phyloP scores from a whole-genome alignment of 2,113 vertebrate species.

The Amia ocellicauda region DNA sequence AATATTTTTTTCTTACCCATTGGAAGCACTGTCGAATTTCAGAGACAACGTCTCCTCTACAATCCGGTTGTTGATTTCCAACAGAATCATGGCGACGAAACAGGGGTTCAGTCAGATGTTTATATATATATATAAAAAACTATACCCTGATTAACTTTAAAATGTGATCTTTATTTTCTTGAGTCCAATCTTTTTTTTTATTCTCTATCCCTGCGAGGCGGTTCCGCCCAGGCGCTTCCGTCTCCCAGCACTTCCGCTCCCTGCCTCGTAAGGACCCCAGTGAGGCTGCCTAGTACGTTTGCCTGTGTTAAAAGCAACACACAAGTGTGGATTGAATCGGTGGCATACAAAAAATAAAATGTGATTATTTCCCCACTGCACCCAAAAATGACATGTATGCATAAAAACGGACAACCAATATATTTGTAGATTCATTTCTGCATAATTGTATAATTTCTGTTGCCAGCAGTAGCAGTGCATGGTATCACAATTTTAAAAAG shows the following conservation, averaged over 20 bases:
- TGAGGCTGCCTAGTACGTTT: conserved; percentile 4
- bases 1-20: conserved; percentile 87
- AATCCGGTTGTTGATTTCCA: conserved; percentile 97
- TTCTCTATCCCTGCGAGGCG: conserved; percentile 3
- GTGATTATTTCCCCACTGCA: too few relatives aligned
- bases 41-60: conserved; percentile 90
- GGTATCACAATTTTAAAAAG: too few relatives aligned
- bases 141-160: background rate
- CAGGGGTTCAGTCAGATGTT: conserved; percentile 14
- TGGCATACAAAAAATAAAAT: too few relatives aligned
- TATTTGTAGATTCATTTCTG: too few relatives aligned
- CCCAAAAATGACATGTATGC: too few relatives aligned
- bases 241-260: conserved; percentile 54
- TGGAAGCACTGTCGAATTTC: conserved; percentile 91
- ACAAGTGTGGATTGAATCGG: background rate
- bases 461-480: too few relatives aligned
- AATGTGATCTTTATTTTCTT: background rate
- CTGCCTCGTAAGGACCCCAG: conserved; percentile 40
- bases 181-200: background rate
- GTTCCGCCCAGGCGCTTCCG: conserved; percentile 56
- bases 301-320: conserved; percentile 20
- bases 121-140: background rate
- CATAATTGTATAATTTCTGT: too few relatives aligned
- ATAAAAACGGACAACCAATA: too few relatives aligned
- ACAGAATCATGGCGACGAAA: conserved; percentile 86